These are phyloP conservation scores for Anarhynchus alexandrinus DNA, from an alignment of 2,113 vertebrate genomes.

Conservation along the genomic window DNA sequence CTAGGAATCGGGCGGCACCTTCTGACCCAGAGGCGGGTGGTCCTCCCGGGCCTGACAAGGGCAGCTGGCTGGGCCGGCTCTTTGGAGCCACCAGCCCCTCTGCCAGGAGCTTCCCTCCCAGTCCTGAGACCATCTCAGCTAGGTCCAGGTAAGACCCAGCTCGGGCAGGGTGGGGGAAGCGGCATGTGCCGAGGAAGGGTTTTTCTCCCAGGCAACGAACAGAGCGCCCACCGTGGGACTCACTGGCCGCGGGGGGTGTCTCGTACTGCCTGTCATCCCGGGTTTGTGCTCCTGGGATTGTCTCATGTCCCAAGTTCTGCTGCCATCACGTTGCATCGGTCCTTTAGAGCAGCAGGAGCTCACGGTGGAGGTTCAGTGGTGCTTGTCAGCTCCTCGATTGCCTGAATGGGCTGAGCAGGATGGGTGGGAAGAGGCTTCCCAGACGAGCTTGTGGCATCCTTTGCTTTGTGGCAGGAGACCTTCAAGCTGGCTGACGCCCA, in stretches of 20 bases:
- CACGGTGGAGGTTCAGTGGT: fast-evolving
- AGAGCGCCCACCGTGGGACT: fast-evolving
- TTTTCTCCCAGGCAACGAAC: not conserved
- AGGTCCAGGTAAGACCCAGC: slow-evolving; percentile 61
- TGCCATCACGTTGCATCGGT: fast-evolving
- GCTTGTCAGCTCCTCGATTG: fast-evolving
- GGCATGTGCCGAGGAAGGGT: fast-evolving
- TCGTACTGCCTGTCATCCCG: fast-evolving
- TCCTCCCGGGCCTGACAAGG: not conserved
- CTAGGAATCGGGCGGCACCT: not conserved
- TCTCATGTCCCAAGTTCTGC: fast-evolving
- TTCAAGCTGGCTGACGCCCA: slow-evolving; percentile 88
- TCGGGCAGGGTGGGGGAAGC: not conserved
- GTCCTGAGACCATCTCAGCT: not conserved
- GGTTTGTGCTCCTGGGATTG: not conserved
- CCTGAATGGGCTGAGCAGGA: not conserved
- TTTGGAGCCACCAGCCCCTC: slow-evolving; percentile 77
- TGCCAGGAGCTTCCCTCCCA: not conserved
- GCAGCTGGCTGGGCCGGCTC: slow-evolving; percentile 79
- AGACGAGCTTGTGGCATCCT: not conserved
- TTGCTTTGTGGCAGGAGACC: slow-evolving; percentile 77
- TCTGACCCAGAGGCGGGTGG: fast-evolving
- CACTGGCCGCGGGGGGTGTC: fast-evolving
- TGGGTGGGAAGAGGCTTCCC: not conserved
- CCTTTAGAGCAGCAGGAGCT: not conserved